Base-by-base conservation (phyloP, 2,797 vertebrate genomes). In the Antennarius maculatus region DNA sequence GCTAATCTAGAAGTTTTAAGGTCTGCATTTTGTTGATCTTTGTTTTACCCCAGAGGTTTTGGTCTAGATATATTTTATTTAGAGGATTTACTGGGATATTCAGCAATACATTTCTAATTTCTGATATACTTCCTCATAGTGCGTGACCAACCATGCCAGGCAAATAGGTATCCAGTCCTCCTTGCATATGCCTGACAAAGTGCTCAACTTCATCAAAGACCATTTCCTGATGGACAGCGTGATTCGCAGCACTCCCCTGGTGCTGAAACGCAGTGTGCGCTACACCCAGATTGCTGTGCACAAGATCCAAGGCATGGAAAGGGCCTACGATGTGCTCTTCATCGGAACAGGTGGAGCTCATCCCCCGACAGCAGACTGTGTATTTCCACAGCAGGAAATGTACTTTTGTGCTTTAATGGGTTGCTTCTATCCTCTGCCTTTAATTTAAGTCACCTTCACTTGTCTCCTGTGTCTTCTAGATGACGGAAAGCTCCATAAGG, bases 181-280 rank as follows among this genome's bases (percentile, higher is more conserved):
- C 0, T 88, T 97, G 42, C 95, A 98, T 84, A 96, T 97, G 93
- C 97, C 96, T 0, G 96, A 98, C 76, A 95, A 96, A 34, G 96
- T 98, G 77, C 93, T 98, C 53, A 96, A 97, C 93, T 97, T 97
- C 54, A 93, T 97, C 82, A 98, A 98, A 89, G 96, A 98, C 86
- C 97, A 98, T 84, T 98, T 97, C 88, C 89, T 98, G 83, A 97
- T 97, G 97, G 95, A 97, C 71, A 93, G 92, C 7, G 92, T 94
- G 0, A 94, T 97, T 69, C 95, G 94, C 68, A 96, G 96, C 73
- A 83, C 78, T 6, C 92, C 95, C 0, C 80, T 97, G 83, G 90
- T 98, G 61, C 88, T 95, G 58, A 97, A 97, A 75, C 92, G 94
- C 12, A 94, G 55, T 4, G 91, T 94, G 61, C 93, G 92, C 70